Conservation (phyloP, 2,113 vertebrate species). For the Progne subis region DNA sequence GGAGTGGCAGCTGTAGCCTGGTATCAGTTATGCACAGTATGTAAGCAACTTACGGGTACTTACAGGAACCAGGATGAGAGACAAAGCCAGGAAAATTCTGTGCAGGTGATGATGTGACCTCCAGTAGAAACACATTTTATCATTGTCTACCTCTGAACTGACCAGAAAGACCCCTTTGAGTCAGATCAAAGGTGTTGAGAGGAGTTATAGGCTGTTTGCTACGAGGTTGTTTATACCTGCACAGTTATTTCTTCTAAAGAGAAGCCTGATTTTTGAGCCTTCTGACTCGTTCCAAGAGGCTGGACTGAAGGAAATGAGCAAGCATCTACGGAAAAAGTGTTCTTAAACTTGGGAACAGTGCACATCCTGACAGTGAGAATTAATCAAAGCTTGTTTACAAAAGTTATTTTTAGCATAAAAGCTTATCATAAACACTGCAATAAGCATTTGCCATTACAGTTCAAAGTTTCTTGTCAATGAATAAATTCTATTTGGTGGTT, state of each 20-base stretch:
- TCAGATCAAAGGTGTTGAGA: slow-evolving; percentile 8
- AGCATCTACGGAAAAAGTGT: slow-evolving; percentile 76
- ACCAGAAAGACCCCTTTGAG: not conserved
- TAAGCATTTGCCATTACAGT: not conserved
- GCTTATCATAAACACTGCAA: slow-evolving; percentile 60
- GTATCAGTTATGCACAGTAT: not conserved
- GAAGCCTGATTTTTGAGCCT: slow-evolving; percentile 27
- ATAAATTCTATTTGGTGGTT: not conserved
- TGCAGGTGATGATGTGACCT: not conserved
- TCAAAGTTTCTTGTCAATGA: slow-evolving; percentile 17
- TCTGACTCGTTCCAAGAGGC: slow-evolving; percentile 37
- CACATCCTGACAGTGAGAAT: slow-evolving; percentile 81
- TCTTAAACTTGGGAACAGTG: slow-evolving; percentile 69
- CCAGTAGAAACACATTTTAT: not conserved
- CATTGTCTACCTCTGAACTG: not conserved
- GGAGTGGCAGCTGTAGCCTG: not conserved
- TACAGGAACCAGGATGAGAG: not conserved
- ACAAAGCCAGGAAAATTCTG: not conserved
- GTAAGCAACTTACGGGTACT: not conserved
- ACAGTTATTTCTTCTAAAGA: not conserved
- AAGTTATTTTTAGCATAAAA: slow-evolving; percentile 81
- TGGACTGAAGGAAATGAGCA: slow-evolving; percentile 75
- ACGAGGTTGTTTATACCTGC: slow-evolving; percentile 25
- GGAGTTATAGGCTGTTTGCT: not conserved
- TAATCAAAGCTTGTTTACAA: slow-evolving; percentile 81